phyloP scores from a whole-genome alignment of 2,113 vertebrate species.

The Panthera uncia region DNA sequence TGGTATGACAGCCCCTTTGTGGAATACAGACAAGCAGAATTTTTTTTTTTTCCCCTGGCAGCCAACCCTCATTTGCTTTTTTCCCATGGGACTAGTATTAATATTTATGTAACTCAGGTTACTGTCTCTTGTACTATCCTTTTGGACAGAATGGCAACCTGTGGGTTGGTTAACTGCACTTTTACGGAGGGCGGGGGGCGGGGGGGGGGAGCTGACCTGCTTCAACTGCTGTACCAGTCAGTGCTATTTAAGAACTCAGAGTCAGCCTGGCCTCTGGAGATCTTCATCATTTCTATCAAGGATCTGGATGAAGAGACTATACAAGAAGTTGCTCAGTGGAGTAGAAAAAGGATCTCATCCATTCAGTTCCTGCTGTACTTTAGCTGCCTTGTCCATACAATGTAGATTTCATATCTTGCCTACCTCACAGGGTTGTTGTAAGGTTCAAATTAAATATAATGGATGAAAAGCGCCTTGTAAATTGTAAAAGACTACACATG shows the following conservation, averaged over 20 bases:
- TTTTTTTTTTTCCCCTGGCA: not conserved
- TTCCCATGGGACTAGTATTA: not conserved
- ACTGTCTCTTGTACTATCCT: not conserved
- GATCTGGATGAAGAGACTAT: slow-evolving; percentile 29
- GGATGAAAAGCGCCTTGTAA: slow-evolving; percentile 53
- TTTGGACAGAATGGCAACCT: slow-evolving; percentile 1
- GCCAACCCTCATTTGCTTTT: not conserved
- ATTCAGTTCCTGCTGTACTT: slow-evolving; percentile 9
- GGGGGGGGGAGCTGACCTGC: not conserved
- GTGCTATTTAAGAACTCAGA: slow-evolving; percentile 28
- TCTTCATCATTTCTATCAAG: slow-evolving; percentile 32
- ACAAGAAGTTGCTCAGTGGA: slow-evolving; percentile 5
- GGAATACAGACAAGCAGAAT: not conserved
- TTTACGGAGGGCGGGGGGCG: not conserved
- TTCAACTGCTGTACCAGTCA: not conserved
- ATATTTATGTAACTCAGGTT: not conserved
- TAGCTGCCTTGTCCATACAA: not conserved
- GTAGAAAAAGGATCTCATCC: not conserved
- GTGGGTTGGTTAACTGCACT: slow-evolving; percentile 16
- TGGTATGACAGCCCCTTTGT: slow-evolving; percentile 3
- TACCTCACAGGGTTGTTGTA: slow-evolving; percentile 35
- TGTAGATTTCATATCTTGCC: slow-evolving; percentile 21
- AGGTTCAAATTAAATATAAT: slow-evolving; percentile 53
- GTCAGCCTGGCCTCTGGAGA: not conserved
- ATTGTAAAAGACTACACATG: slow-evolving; percentile 18